Conservation (phyloP, 37 sponge, comb jelly and placozoan species). For the Geodia barretti region DNA sequence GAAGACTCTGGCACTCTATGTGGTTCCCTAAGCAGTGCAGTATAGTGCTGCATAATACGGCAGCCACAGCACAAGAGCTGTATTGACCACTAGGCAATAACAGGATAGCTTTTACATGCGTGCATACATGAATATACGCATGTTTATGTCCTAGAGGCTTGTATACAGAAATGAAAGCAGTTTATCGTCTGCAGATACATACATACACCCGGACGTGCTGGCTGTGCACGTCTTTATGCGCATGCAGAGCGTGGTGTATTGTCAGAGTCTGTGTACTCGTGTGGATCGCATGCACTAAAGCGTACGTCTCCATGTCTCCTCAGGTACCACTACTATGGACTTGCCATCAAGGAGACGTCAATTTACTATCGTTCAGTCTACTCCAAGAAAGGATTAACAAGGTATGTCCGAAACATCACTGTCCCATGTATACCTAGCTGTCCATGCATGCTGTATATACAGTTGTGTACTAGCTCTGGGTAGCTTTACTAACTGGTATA, state of each 20-base stretch:
- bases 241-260: neutral
- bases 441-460: too few relatives aligned
- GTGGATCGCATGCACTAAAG: neutral
- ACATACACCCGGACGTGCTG: too few relatives aligned
- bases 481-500: too few relatives aligned
- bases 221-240: neutral
- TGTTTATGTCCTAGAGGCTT: neutral
- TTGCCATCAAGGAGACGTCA: slow-evolving; percentile 88
- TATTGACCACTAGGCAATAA: too few relatives aligned
- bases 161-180: neutral
- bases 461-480: too few relatives aligned
- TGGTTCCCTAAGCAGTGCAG: too few relatives aligned
- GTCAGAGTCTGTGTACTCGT: neutral
- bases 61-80: too few relatives aligned
- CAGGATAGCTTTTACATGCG: neutral
- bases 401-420: too few relatives aligned
- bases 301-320: neutral
- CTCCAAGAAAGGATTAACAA: slow-evolving; percentile 73
- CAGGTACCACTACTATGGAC: slow-evolving; percentile 96
- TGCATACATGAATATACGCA: neutral
- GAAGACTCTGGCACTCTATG: too few relatives aligned
- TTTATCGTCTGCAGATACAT: too few relatives aligned
- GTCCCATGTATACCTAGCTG: too few relatives aligned
- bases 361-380: slow-evolving; percentile 78
- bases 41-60: too few relatives aligned